phyloP scores from a whole-genome alignment of 2,888 invertebrate genomes.

The Thereva nobilitata region DNA sequence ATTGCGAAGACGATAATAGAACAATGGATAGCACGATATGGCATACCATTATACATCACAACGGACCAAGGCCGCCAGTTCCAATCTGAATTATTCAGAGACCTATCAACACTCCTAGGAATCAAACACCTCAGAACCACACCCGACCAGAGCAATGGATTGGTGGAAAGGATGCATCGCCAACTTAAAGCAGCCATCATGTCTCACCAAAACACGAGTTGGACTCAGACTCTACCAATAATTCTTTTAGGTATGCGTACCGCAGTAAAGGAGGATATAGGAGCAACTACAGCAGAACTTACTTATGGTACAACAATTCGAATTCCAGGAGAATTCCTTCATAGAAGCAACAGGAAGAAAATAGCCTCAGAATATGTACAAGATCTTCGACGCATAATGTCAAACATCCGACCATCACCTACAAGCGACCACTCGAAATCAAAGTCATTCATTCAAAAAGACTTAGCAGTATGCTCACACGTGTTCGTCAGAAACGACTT shows the following conservation, averaged over 20 bases:
- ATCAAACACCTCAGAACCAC: conserved; percentile 24
- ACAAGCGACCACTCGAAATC: neutral
- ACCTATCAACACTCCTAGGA: conserved; percentile 21
- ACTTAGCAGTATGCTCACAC: neutral
- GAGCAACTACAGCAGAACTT: conserved; percentile 3
- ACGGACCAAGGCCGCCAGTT: conserved; percentile 35
- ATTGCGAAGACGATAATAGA: too few species aligned
- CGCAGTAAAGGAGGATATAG: neutral
- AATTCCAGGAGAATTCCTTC: conserved; percentile 11
- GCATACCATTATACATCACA: conserved; percentile 19
- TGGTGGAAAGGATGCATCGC: conserved; percentile 30
- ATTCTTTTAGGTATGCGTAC: conserved; percentile 1
- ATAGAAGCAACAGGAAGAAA: neutral
- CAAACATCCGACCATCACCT: neutral
- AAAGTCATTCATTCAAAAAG: conserved; percentile 1
- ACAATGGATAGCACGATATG: conserved; percentile 34
- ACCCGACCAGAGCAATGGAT: conserved; percentile 34
- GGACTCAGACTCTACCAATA: neutral
- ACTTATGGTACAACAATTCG: neutral
- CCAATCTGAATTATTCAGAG: conserved; percentile 14
- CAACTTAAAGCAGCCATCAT: conserved; percentile 20
- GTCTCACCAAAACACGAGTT: neutral
- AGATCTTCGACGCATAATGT: neutral
- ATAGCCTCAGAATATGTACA: neutral
- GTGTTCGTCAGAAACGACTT: conserved; percentile 6